phyloP scores from a whole-genome alignment of 2,888 invertebrate species.

The Stenodema calcarata region DNA sequence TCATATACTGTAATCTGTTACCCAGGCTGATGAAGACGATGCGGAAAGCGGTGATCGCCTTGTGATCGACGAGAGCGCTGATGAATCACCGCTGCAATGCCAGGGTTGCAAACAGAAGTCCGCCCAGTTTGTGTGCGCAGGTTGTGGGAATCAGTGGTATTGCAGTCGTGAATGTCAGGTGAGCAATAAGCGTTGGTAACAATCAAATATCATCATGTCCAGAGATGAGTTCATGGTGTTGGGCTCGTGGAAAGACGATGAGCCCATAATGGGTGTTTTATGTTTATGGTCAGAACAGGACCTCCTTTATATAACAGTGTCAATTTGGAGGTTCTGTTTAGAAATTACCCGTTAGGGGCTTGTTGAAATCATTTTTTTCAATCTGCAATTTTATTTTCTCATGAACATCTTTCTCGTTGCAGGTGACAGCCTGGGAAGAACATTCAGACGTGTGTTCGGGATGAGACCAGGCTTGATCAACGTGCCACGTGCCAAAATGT shows the following conservation, averaged over 20 bases:
- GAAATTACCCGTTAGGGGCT: no score
- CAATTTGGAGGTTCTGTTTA: no score
- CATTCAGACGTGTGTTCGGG: conserved; percentile 86
- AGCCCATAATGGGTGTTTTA: no score
- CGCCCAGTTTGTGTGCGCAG: conserved; percentile 88
- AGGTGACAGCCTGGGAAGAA: conserved; percentile 88
- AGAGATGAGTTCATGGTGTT: no score
- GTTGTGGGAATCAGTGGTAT: conserved; percentile 93
- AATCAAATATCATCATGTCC: no score
- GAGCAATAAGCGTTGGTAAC: conserved; percentile 56
- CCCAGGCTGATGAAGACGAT: conserved; percentile 65
- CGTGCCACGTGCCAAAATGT: conserved; percentile 53
- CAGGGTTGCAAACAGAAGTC: conserved; percentile 83
- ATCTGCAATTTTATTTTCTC: no score
- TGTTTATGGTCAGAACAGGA: no score
- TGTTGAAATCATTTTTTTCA: no score
- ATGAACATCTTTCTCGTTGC: conserved; percentile 57
- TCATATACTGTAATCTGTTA: no score
- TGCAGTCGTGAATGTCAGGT: conserved; percentile 94
- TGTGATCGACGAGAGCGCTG: conserved; percentile 64
- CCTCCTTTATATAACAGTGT: no score
- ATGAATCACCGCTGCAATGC: conserved; percentile 69
- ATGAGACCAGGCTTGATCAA: conserved; percentile 61
- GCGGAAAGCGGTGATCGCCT: conserved; percentile 63
- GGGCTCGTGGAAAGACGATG: no score